A percentile compares a stretch with the other conserved stretches of the same genome.
Conservation (phyloP, 2,888 invertebrate species). For the Ornithoptera alexandrae region DNA sequence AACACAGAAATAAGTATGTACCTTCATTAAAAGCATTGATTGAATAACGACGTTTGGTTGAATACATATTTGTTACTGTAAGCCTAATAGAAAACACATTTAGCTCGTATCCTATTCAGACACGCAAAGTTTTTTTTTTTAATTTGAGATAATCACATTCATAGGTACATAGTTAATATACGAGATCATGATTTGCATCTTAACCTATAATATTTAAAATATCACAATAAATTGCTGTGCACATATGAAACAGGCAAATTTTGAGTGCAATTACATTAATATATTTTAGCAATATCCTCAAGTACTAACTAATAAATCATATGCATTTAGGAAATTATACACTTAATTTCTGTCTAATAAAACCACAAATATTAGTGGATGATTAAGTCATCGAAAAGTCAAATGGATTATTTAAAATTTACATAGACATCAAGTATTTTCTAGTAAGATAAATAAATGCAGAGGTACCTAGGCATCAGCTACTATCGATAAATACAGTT, state of each 20-base stretch:
- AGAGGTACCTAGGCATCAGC: constrained; percentile 26
- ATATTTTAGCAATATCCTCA: constrained; percentile 58
- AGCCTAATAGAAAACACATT: constrained; percentile 50
- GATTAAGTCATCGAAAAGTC: constrained; percentile 24
- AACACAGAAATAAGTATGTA: constrained; percentile 31
- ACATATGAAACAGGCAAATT: constrained; percentile 80
- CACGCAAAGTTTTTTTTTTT: constrained; percentile 34
- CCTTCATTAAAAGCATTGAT: constrained; percentile 28
- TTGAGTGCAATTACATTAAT: constrained; percentile 78
- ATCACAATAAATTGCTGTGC: constrained; percentile 81
- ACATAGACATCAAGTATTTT: constrained; percentile 21
- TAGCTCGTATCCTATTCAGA: constrained; percentile 61
- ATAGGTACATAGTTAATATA: constrained; percentile 72
- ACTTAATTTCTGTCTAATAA: constrained; percentile 30
- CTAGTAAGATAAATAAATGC: constrained; percentile 18
- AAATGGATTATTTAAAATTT: not conserved
- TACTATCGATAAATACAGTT: constrained; percentile 31
- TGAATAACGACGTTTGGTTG: constrained; percentile 38
- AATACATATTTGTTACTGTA: constrained; percentile 41
- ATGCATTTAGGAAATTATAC: constrained; percentile 44
- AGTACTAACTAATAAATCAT: constrained; percentile 61
- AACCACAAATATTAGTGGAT: constrained; percentile 13
- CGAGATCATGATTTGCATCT: constrained; percentile 72
- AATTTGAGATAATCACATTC: constrained; percentile 64
- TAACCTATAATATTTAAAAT: constrained; percentile 78